A percentile compares a stretch with the other conserved stretches of the same genome.
Evolutionary conservation across 1,140 invertebrate genomes (phyloP).

Genomic region (Lepidotrigona ventralis): DNA sequence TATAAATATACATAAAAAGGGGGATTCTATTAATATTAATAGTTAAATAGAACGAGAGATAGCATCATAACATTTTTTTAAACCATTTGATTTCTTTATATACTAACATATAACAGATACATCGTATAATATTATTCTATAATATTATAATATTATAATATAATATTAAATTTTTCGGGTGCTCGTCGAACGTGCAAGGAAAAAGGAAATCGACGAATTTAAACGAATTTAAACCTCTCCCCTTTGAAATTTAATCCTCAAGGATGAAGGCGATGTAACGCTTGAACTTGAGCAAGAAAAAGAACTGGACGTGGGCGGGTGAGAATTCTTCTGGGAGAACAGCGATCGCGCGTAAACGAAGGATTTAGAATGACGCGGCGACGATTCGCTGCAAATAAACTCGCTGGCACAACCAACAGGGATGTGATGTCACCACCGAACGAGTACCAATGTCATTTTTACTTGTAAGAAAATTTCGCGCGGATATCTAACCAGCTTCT

Average conservation of each 20-base stretch:
- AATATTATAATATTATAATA: no score
- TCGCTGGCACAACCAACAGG: background rate
- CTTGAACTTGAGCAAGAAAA: slow-evolving; percentile 5
- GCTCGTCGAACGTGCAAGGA: background rate
- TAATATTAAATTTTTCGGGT: no score
- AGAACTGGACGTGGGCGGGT: slow-evolving; percentile 1
- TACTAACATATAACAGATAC: no score
- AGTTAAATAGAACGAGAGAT: slow-evolving; percentile 25
- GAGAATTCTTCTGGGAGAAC: slow-evolving; percentile 13
- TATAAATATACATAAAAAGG: background rate
- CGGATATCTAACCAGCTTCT: background rate
- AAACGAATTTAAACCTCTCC: background rate
- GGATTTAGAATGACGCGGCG: slow-evolving; percentile 62
- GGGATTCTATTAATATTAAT: background rate
- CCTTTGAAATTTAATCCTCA: slow-evolving; percentile 8
- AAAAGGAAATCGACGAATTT: no score
- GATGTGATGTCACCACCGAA: slow-evolving; percentile 69
- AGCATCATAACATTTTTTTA: slow-evolving; percentile 32
- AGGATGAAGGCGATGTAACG: background rate
- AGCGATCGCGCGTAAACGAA: slow-evolving; percentile 40
- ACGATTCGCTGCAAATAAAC: slow-evolving; percentile 59
- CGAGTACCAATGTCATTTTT: slow-evolving; percentile 67
- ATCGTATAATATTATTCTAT: no score
- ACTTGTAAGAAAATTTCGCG: slow-evolving; percentile 45
- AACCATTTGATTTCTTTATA: no score